phyloP scores from a whole-genome alignment of 1,140 invertebrate genomes.

The Drosophila rhopaloa region DNA sequence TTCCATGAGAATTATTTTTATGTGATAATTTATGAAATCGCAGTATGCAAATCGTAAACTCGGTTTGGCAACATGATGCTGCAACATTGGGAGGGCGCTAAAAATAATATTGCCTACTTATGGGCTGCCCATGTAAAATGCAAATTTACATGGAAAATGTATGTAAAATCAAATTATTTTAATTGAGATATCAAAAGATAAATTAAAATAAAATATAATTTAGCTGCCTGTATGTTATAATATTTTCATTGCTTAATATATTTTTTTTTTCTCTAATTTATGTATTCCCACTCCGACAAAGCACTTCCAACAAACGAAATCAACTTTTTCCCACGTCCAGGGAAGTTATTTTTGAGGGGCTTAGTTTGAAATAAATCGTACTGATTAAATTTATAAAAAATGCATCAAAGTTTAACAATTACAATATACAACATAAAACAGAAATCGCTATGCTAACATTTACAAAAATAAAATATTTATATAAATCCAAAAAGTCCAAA shows the following conservation, averaged over 20 bases:
- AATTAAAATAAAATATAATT: too few relatives aligned
- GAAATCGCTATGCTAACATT: constrained; percentile 52
- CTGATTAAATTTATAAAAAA: constrained; percentile 68
- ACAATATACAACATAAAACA: constrained; percentile 41
- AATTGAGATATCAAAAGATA: not conserved
- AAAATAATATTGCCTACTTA: constrained; percentile 49
- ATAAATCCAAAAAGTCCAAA: constrained; percentile 37
- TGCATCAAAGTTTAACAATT: constrained; percentile 53
- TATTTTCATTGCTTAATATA: not conserved
- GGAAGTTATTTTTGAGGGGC: not conserved
- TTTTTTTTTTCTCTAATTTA: not conserved
- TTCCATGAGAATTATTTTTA: not conserved
- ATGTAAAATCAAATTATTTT: not conserved
- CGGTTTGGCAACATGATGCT: constrained; percentile 19
- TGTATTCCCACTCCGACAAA: too few relatives aligned
- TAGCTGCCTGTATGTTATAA: too few relatives aligned
- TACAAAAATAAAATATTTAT: constrained; percentile 41
- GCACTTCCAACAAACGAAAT: too few relatives aligned
- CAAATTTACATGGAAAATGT: not conserved
- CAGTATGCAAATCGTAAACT: not conserved
- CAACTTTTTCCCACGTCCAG: constrained; percentile 6
- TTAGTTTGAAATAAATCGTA: constrained; percentile 61
- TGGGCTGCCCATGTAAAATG: constrained; percentile 11
- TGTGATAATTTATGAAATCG: not conserved
- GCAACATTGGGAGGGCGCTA: not conserved